Conservation (phyloP, 2,888 invertebrate species). For the Malachius bipustulatus region DNA sequence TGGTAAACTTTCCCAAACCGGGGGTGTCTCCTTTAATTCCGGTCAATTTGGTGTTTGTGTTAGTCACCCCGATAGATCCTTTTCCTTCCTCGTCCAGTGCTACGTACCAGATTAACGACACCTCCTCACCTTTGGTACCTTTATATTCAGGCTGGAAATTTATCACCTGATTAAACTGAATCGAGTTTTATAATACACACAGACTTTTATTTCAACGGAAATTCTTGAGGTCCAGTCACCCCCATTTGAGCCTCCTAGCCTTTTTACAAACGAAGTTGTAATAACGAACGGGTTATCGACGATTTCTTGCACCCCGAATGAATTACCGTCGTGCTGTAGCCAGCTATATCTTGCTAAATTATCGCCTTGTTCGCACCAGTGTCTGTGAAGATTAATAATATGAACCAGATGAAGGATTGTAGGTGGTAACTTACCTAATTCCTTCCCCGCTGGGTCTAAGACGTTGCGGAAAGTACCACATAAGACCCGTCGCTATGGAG, state of each 20-base stretch:
- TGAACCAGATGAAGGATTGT: background rate
- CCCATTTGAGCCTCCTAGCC: constrained; percentile 64
- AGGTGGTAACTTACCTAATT: constrained; percentile 46
- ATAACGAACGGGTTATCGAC: constrained; percentile 66
- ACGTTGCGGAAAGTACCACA: constrained; percentile 84
- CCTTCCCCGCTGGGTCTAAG: constrained; percentile 59
- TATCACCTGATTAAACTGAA: constrained; percentile 2
- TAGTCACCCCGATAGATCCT: constrained; percentile 43
- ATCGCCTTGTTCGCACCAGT: constrained; percentile 89
- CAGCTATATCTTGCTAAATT: constrained; percentile 74
- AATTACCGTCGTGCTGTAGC: constrained; percentile 84
- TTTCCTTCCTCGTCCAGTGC: constrained; percentile 64
- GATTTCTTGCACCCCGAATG: constrained; percentile 86
- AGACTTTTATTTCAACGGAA: constrained; percentile 45
- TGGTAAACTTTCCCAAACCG: constrained; percentile 64
- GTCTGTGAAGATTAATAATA: constrained; percentile 41
- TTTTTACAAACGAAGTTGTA: constrained; percentile 81
- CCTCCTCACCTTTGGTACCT: constrained; percentile 37
- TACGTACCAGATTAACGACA: constrained; percentile 69
- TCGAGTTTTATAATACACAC: too few relatives aligned
- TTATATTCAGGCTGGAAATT: constrained; percentile 19
- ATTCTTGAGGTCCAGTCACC: constrained; percentile 92
- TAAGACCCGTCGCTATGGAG: constrained; percentile 84
- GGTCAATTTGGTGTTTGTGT: constrained; percentile 42
- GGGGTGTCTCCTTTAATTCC: constrained; percentile 65